These are phyloP conservation scores for Prunella himalayana DNA, from an alignment of 2,113 vertebrate species.

Conservation along the genomic window DNA sequence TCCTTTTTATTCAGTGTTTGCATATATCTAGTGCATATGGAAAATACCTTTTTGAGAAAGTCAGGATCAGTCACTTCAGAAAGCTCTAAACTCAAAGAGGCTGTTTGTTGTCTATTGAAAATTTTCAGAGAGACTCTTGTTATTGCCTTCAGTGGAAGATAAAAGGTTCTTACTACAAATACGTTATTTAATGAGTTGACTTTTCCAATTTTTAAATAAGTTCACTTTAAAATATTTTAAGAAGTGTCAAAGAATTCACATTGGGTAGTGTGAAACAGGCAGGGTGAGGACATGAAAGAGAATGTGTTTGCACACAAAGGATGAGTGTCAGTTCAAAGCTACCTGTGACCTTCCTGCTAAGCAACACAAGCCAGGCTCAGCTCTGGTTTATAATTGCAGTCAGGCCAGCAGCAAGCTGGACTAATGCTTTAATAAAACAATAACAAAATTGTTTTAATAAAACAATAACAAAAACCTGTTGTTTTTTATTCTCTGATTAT, in stretches of 20 bases:
- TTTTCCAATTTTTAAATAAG: conserved; percentile 31
- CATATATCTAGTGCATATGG: not conserved
- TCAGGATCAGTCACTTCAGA: conserved; percentile 17
- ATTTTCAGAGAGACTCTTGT: conserved; percentile 8
- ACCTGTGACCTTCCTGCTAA: conserved; percentile 21
- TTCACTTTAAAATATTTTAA: not conserved
- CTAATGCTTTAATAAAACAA: not conserved
- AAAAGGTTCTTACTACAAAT: conserved; percentile 40
- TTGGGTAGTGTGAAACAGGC: not conserved
- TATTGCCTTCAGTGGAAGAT: conserved; percentile 10
- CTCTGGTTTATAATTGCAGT: not conserved
- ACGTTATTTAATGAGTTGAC: not conserved
- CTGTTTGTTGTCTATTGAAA: conserved; percentile 25
- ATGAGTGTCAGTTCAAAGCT: conserved; percentile 30
- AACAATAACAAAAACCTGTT: not conserved
- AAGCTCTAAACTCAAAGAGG: not conserved
- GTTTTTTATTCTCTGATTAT: not conserved
- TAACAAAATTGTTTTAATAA: not conserved
- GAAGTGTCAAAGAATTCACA: not conserved
- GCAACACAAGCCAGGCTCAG: not conserved
- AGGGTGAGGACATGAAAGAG: conserved; percentile 12
- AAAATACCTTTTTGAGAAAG: not conserved
- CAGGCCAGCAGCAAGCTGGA: not conserved
- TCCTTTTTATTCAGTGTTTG: not conserved
- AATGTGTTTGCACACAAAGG: not conserved